Conservation (phyloP, 1,140 invertebrate genomes). For the Frieseomelitta varia region DNA sequence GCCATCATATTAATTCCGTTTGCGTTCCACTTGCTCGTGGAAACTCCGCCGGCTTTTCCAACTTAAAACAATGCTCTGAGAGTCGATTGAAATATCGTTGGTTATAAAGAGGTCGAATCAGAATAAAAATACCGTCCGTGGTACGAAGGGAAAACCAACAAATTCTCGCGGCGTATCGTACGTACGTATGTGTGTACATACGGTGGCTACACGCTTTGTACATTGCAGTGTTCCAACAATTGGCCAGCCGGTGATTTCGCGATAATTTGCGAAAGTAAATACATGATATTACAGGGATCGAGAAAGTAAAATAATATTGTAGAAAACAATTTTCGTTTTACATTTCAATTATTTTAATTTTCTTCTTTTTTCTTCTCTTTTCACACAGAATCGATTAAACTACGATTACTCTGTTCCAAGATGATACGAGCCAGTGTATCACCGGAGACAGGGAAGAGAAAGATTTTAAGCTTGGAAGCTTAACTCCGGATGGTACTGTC, state of each 20-base stretch:
- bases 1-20: slow-evolving; percentile 16
- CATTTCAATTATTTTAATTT: too few species aligned
- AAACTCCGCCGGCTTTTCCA: not conserved
- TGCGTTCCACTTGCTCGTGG: not conserved
- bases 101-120: not conserved
- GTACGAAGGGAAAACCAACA: not conserved
- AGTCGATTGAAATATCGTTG: slow-evolving; percentile 14
- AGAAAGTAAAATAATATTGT: too few species aligned
- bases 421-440: not conserved
- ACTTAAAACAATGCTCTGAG: not conserved
- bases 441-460: not conserved
- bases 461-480: slow-evolving; percentile 9
- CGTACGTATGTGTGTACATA: not conserved
- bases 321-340: too few species aligned
- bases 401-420: not conserved
- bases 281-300: too few species aligned
- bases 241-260: not conserved
- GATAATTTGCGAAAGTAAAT: not conserved
- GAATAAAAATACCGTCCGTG: not conserved
- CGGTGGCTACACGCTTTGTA: not conserved
- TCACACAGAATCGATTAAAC: not conserved
- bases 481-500: not conserved
- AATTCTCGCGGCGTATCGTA: not conserved
- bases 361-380: too few species aligned
- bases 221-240: not conserved